phyloP scores from a whole-genome alignment of 1,140 invertebrate species.

The Plectrocnemia conspersa region DNA sequence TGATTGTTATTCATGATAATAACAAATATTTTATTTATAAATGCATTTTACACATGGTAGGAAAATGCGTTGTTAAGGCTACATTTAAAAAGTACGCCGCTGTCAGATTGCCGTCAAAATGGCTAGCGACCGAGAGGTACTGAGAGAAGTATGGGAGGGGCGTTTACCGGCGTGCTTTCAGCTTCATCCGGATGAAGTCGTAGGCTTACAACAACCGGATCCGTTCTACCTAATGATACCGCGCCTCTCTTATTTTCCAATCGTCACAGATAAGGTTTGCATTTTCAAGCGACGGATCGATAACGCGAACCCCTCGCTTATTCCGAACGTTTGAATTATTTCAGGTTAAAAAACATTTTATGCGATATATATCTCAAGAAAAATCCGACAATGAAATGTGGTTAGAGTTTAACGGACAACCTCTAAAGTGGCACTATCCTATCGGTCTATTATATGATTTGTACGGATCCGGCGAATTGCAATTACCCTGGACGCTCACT shows the following conservation, averaged over 20 bases:
- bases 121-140: constrained; percentile 88
- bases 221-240: constrained; percentile 94
- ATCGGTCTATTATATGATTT: constrained; percentile 93
- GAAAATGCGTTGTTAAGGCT: not conserved
- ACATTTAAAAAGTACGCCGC: not conserved
- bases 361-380: constrained; percentile 74
- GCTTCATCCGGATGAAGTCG: constrained; percentile 81
- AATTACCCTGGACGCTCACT: constrained; percentile 87
- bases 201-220: constrained; percentile 82
- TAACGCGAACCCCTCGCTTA: not conserved
- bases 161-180: constrained; percentile 88
- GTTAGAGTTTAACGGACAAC: constrained; percentile 89
- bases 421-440: constrained; percentile 95
- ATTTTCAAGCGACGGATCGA: too few relatives aligned
- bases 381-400: constrained; percentile 87
- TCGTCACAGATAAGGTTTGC: constrained; percentile 90
- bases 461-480: constrained; percentile 59
- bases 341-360: constrained; percentile 86
- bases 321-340: not conserved
- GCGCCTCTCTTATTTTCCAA: constrained; percentile 89
- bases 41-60: too few relatives aligned
- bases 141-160: constrained; percentile 93
- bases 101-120: constrained; percentile 47
- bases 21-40: too few relatives aligned
- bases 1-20: too few relatives aligned